Evolutionary conservation across 2,113 vertebrate species (phyloP).

Genomic region (Dromaius novaehollandiae): DNA sequence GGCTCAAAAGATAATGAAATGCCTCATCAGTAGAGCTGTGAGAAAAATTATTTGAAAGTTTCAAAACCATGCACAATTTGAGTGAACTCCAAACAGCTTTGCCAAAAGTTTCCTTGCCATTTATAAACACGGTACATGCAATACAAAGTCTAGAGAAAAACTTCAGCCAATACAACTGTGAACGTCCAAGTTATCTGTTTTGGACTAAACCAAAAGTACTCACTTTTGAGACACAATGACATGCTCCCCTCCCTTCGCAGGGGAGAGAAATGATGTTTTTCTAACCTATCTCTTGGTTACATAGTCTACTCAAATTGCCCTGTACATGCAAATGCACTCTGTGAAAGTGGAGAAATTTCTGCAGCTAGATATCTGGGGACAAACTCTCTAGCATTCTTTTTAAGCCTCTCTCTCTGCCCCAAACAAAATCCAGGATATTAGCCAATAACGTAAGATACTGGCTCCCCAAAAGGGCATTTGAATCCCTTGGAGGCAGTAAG

Average conservation of each 20-base stretch:
- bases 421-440: conserved; percentile 23
- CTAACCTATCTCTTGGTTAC: background rate
- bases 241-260: background rate
- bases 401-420: background rate
- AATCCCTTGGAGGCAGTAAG: conserved; percentile 51
- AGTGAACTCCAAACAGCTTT: conserved; percentile 4
- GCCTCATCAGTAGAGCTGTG: conserved; percentile 46
- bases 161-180: background rate
- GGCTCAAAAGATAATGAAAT: conserved; percentile 54
- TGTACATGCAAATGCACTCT: rapidly evolving
- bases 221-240: background rate
- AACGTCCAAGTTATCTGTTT: background rate
- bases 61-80: background rate
- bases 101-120: background rate
- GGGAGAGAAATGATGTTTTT: background rate
- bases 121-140: background rate
- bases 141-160: background rate
- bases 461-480: conserved; percentile 43
- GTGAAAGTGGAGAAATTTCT: background rate
- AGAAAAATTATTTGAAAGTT: conserved; percentile 37
- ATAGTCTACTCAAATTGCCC: background rate
- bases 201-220: background rate
- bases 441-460: background rate
- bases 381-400: background rate
- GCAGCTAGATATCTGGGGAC: background rate